These are phyloP conservation scores for Heloderma charlesbogerti DNA, from an alignment of 2,113 vertebrate species.

Conservation along the genomic window DNA sequence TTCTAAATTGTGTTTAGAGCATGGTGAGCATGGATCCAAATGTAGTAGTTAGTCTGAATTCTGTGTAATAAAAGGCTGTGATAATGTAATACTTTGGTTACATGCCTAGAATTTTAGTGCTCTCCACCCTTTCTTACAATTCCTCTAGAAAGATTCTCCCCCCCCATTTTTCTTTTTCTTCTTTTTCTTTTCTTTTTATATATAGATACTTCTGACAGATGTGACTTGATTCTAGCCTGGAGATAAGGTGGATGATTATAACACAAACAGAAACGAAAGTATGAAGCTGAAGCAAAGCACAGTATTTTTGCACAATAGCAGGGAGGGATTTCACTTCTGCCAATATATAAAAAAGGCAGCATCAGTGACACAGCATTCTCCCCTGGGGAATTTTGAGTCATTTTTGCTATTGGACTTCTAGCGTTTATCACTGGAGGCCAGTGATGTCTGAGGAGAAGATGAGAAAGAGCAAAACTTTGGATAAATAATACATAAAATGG, in stretches of 20 bases:
- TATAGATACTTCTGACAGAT: conserved; percentile 2
- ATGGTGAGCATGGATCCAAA: background rate
- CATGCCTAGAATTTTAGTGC: background rate
- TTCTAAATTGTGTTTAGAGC: background rate
- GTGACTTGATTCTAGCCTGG: conserved; percentile 2
- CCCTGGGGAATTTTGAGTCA: accelerated
- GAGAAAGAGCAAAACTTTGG: conserved; percentile 14
- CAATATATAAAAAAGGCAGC: accelerated
- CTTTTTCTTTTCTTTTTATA: background rate
- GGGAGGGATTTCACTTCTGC: background rate
- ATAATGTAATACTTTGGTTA: background rate
- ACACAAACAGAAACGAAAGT: background rate
- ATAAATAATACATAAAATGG: background rate
- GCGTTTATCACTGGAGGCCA: conserved; percentile 63
- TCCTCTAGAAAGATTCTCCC: background rate
- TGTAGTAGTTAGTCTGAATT: background rate
- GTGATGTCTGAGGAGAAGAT: conserved; percentile 42
- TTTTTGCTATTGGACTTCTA: conserved; percentile 35
- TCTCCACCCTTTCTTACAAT: background rate
- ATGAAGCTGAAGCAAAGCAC: background rate
- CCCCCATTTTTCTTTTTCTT: background rate
- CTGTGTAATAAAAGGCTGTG: background rate
- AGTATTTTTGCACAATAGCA: conserved; percentile 2
- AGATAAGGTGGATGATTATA: conserved; percentile 17
- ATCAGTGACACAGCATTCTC: background rate